Evolutionary conservation across 2,888 invertebrate genomes (phyloP).

Genomic region (Ochropleura plecta): DNA sequence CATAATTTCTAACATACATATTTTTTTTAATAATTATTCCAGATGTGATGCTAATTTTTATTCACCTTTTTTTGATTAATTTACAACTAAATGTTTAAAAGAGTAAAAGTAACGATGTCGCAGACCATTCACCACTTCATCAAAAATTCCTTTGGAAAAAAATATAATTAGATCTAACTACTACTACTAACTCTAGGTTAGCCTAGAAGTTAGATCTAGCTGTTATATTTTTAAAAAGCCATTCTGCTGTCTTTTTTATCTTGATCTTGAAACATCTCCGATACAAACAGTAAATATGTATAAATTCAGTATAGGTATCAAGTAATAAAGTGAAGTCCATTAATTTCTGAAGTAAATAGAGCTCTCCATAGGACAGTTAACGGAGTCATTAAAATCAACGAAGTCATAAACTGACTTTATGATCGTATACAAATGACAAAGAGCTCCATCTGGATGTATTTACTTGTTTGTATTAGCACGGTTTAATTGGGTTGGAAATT

Average conservation of each 20-base stretch:
- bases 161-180: too few relatives aligned
- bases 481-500: conserved; percentile 20
- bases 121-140: too few relatives aligned
- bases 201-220: not conserved
- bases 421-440: conserved; percentile 56
- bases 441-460: conserved; percentile 40
- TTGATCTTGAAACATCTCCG: conserved; percentile 3
- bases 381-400: conserved; percentile 46
- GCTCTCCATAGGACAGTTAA: conserved; percentile 47
- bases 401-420: conserved; percentile 54
- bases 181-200: too few relatives aligned
- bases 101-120: too few relatives aligned
- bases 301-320: conserved; percentile 28
- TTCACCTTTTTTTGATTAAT: too few relatives aligned
- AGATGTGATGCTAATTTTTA: too few relatives aligned
- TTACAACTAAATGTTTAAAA: too few relatives aligned
- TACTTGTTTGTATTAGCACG: conserved; percentile 20
- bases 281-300: conserved; percentile 5
- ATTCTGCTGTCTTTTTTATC: too few relatives aligned
- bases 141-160: too few relatives aligned
- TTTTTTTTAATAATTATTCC: too few relatives aligned
- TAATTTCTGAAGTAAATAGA: conserved; percentile 59
- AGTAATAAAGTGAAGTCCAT: conserved; percentile 53
- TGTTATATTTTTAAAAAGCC: not conserved
- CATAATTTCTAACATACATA: not conserved